Percentiles rank a stretch among this genome's conserved stretches.
These are phyloP conservation scores for Cassiopea xamachana DNA, from an alignment of 30 jellyfish, hydroid and myxozoan genomes.

Conservation along the genomic window DNA sequence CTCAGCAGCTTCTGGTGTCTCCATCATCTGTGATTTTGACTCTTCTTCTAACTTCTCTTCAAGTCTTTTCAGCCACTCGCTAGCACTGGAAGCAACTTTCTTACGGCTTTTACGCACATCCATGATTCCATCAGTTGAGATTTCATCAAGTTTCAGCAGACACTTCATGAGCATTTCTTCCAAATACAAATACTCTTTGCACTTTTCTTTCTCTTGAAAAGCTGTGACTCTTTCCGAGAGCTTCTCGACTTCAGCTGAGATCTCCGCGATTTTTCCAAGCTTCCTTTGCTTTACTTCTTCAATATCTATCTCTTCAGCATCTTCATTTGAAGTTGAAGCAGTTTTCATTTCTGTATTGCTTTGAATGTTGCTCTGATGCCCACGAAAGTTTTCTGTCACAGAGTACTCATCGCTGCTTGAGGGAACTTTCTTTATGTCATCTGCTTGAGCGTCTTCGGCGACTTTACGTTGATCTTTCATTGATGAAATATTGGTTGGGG, in stretches of 20 bases:
- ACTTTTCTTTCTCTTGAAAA: conserved; percentile 9
- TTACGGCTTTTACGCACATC: conserved; percentile 71
- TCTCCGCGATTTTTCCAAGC: conserved; percentile 13
- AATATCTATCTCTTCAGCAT: neutral
- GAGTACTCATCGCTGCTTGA: neutral
- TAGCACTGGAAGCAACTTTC: conserved; percentile 43
- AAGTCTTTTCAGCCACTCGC: conserved; percentile 34
- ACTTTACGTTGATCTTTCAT: conserved; percentile 1
- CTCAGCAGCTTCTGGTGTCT: neutral
- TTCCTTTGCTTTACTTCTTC: neutral
- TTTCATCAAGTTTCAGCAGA: conserved; percentile 72
- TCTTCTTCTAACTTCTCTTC: conserved; percentile 29
- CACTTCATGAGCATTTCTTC: conserved; percentile 93
- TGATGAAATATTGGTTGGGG: neutral
- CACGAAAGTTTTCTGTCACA: neutral
- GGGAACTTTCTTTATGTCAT: neutral
- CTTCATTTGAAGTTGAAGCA: neutral
- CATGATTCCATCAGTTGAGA: conserved; percentile 81
- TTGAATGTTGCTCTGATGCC: too few relatives aligned
- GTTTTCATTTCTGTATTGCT: neutral
- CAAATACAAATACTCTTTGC: conserved; percentile 41
- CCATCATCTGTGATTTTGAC: neutral
- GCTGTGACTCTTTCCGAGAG: conserved; percentile 44
- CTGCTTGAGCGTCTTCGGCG: neutral
- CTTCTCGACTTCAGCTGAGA: conserved; percentile 38